Evolutionary conservation across 2,113 vertebrate species (phyloP).

Genomic region (Cynopterus brachyotis): DNA sequence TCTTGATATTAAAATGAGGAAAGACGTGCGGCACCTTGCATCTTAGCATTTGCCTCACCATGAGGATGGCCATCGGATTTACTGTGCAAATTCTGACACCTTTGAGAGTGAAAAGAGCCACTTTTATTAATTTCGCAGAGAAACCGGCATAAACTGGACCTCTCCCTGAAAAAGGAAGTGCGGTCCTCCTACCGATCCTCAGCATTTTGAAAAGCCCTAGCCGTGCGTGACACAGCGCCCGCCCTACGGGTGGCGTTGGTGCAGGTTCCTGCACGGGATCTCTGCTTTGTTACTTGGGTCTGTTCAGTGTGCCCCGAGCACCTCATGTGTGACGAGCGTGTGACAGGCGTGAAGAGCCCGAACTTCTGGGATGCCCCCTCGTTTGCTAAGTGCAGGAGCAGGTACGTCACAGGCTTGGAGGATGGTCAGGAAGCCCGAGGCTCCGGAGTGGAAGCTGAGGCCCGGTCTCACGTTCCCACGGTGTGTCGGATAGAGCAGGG

Average conservation of each 20-base stretch:
- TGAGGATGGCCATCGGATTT: no score
- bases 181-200: accelerated
- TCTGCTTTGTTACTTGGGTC: not conserved
- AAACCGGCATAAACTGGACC: not conserved
- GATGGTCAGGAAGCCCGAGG: accelerated
- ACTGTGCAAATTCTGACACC: not conserved
- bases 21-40: accelerated
- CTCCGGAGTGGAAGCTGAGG: no score
- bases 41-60: not conserved
- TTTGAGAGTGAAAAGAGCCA: not conserved
- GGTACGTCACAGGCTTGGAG: not conserved
- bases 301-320: not conserved
- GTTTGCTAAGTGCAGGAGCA: accelerated
- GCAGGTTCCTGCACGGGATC: accelerated
- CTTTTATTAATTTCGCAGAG: not conserved
- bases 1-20: not conserved
- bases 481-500: accelerated
- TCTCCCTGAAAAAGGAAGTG: not conserved
- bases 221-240: accelerated
- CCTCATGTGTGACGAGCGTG: accelerated
- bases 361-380: accelerated
- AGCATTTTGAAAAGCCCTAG: no score
- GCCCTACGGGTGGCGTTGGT: no score
- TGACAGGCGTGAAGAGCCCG: accelerated
- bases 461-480: accelerated